Evolutionary conservation across 37 sponge, comb jelly and placozoan species (phyloP).

Genomic region (Agelas oroides): DNA sequence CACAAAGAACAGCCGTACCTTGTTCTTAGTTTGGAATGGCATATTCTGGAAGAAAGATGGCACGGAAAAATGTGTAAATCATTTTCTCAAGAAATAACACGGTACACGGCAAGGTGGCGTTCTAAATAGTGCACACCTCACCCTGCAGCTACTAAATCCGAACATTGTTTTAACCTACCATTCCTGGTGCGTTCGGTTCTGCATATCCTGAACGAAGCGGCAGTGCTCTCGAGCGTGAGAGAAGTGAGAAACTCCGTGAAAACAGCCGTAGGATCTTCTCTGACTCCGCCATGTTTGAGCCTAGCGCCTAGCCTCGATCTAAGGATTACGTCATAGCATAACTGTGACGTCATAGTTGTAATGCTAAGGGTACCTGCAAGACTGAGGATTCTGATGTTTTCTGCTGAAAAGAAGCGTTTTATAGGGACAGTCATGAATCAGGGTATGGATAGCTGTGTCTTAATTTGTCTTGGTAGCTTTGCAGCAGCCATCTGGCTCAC

Average conservation of each 20-base stretch:
- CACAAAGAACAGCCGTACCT: conserved; percentile 50
- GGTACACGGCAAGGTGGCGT: neutral
- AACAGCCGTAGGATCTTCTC: neutral
- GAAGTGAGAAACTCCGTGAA: conserved; percentile 30
- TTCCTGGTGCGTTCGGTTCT: conserved; percentile 55
- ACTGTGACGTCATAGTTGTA: too few relatives aligned
- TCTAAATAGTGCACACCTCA: neutral
- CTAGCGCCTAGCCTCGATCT: too few relatives aligned
- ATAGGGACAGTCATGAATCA: too few relatives aligned
- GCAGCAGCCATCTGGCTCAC: too few relatives aligned
- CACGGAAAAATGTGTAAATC: too few relatives aligned
- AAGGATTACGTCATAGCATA: too few relatives aligned
- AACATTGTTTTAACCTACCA: conserved; percentile 18
- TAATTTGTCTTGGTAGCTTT: too few relatives aligned
- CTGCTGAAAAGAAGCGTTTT: too few relatives aligned
- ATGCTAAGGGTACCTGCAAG: too few relatives aligned
- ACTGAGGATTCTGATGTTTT: too few relatives aligned
- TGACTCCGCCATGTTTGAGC: neutral
- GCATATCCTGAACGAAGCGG: neutral
- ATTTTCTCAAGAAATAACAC: neutral
- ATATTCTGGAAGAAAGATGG: conserved; percentile 56
- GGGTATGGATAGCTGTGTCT: too few relatives aligned
- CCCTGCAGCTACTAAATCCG: neutral
- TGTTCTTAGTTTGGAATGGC: conserved; percentile 81
- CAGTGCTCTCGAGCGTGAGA: conserved; percentile 19